phyloP scores from a whole-genome alignment of 2,797 vertebrate genomes.

The Sebastes hubbsi region DNA sequence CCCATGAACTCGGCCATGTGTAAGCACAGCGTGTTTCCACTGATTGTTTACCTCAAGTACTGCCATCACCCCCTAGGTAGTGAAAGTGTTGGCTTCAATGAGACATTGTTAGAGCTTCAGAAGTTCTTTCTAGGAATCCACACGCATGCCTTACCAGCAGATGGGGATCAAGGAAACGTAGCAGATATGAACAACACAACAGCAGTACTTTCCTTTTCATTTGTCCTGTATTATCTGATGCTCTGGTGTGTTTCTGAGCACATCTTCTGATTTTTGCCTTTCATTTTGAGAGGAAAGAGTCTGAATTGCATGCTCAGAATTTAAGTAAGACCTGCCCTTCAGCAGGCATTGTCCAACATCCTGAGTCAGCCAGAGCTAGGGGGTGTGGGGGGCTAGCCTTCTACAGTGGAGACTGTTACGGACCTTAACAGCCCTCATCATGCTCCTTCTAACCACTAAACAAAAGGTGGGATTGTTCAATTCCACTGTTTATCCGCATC shows the following conservation, averaged over 20 bases:
- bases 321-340: slow-evolving; percentile 14
- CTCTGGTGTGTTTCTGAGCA: slow-evolving; percentile 11
- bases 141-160: slow-evolving; percentile 7
- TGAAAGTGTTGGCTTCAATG: neutral
- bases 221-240: neutral
- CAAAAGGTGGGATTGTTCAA: slow-evolving; percentile 69
- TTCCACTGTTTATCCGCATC: slow-evolving; percentile 71
- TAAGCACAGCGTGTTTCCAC: slow-evolving; percentile 79
- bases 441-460: slow-evolving; percentile 55
- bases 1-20: slow-evolving; percentile 99
- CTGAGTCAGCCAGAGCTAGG: slow-evolving; percentile 22
- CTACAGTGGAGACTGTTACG: slow-evolving; percentile 60
- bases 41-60: slow-evolving; percentile 2
- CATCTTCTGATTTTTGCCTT: neutral
- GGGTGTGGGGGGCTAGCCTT: neutral
- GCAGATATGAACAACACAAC: neutral
- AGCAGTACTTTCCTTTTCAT: neutral
- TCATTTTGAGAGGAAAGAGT: neutral
- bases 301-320: neutral
- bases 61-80: neutral
- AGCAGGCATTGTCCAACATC: slow-evolving; percentile 41
- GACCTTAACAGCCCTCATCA: slow-evolving; percentile 50
- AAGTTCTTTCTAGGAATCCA: slow-evolving; percentile 31
- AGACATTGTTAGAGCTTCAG: slow-evolving; percentile 4
- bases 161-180: slow-evolving; percentile 21